Evolutionary conservation across 1,140 invertebrate genomes (phyloP), one percentile per base, ranked within the genome.

Genomic region (Phymastichus coffea): DNA sequence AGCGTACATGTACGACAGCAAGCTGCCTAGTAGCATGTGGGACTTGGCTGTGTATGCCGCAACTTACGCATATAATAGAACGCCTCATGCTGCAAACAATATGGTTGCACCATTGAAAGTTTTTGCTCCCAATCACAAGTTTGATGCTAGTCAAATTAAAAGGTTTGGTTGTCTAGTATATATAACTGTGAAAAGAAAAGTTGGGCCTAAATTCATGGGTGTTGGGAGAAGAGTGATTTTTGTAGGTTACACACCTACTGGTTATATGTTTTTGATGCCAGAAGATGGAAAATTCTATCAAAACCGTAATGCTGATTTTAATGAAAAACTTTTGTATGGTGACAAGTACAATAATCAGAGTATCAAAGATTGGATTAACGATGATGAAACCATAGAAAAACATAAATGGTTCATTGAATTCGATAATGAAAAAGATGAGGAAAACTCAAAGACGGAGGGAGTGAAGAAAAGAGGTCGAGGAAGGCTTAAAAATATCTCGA

Each of bases 31-130:
- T 19, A 61, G 35, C 14, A 65, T 69, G 61, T 79, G 75, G 74
- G 68, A 68, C 14, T 69, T 73, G 41, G 70, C 73, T 20, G 43
- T 67, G 3, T n/a, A 49, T 9, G 69, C 66, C 20, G 73, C 72
- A 0, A 65, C 61, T 8, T 70, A 76, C 20, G 38, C 35, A 22
- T 59, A 63, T 46, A 77, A 77, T 51, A 46, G 68, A 9, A 44
- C 51, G 12, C 61, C 66, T 19, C 49, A 63, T 25, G 56, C 53
- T 19, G 12, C 33, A 37, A 63, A 46, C 7, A 25, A 38, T 9
- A 46, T 46, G 17, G 17, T 44, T 6, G 20, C 35, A 28, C 55
- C 54, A 17, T 28, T 57, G 3, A 49, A 58, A 17, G 28, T 17
- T 15, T 47, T 57, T 19, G 41, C 48, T 14, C 43, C 60, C 2